Evolutionary conservation across 2,113 vertebrate species (phyloP).

Genomic region (Halichoeres trimaculatus): DNA sequence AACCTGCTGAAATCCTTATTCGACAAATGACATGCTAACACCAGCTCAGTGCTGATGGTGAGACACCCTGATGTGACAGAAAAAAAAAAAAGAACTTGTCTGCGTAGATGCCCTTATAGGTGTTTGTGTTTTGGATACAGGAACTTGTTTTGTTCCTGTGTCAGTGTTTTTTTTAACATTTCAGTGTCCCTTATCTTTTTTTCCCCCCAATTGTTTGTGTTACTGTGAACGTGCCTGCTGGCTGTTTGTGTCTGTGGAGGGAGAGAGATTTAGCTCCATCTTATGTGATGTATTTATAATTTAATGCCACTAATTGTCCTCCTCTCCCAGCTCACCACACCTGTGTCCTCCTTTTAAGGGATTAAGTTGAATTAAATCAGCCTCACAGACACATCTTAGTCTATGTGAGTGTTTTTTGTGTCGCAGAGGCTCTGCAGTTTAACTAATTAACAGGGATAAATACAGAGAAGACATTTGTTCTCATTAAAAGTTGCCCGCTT

Average conservation of each 20-base stretch:
- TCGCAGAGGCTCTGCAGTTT: slow-evolving; percentile 57
- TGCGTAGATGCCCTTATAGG: neutral
- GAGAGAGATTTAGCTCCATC: neutral
- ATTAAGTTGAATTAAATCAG: slow-evolving; percentile 73
- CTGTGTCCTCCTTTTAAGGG: slow-evolving; percentile 17
- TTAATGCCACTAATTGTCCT: slow-evolving; percentile 45
- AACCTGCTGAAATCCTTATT: slow-evolving; percentile 1
- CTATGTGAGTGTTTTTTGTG: neutral
- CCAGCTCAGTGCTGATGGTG: neutral
- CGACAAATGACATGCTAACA: neutral
- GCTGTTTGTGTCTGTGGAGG: neutral
- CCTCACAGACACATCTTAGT: neutral
- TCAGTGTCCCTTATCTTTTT: neutral
- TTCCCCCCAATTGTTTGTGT: neutral
- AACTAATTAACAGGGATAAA: slow-evolving; percentile 57
- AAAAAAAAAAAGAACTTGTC: neutral
- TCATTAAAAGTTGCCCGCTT: slow-evolving; percentile 3
- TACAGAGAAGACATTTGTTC: slow-evolving; percentile 58
- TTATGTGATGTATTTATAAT: neutral
- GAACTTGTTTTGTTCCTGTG: neutral
- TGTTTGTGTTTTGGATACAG: neutral
- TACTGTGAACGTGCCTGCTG: no score
- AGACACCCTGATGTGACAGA: slow-evolving; percentile 6
- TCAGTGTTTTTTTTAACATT: neutral
- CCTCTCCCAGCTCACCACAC: slow-evolving; percentile 28